Evolutionary conservation across 2,113 vertebrate genomes (phyloP), one percentile per base, ranked within the genome.

Genomic region (Plectropomus leopardus): DNA sequence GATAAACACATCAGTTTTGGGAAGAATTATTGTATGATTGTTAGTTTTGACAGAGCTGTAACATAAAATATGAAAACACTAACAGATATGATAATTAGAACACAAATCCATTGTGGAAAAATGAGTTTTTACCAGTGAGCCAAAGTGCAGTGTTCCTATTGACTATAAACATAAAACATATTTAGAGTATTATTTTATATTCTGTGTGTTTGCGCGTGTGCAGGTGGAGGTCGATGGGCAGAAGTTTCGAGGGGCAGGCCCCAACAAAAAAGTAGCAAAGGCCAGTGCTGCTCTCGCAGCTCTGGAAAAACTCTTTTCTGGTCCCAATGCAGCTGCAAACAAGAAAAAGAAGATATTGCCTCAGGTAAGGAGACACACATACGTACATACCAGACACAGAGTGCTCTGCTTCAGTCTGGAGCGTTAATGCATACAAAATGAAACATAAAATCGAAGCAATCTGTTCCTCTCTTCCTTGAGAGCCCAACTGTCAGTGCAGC

Each of bases 241-340:
- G 95, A 99, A 98, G 90, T 99, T 99, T 91, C 96, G 97, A 78
- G 98, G 98, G 30, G 97, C 98, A 63, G 98, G 98, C 85, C 98
- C 98, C 91, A 99, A 99, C 93, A 99, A 99, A 95, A 99, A 99
- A 86, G 98, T 99, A 92, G 98, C 98, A 80, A 99, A 99, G 94
- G 98, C 98, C 85, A 99, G 98, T n/a, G 98, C 98, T 63, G 98
- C 98, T 19, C 85, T 99, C 77, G 97, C 97, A 59, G 98, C 98
- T 24, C 95, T 99, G 86, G 98, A 99, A 91, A 99, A 98, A 88
- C 94, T 99, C 45, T 99, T 99, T 93, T 99, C 98, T 79, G 98
- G 98, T 87, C 98, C 98, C 80, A 99, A 98, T 60, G 98, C 98
- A 60, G 96, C 96, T 54, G 97, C 97, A 87, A 98, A 96, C 93